phyloP scores from a whole-genome alignment of 2,888 invertebrate species.

The Agrotis clavis region DNA sequence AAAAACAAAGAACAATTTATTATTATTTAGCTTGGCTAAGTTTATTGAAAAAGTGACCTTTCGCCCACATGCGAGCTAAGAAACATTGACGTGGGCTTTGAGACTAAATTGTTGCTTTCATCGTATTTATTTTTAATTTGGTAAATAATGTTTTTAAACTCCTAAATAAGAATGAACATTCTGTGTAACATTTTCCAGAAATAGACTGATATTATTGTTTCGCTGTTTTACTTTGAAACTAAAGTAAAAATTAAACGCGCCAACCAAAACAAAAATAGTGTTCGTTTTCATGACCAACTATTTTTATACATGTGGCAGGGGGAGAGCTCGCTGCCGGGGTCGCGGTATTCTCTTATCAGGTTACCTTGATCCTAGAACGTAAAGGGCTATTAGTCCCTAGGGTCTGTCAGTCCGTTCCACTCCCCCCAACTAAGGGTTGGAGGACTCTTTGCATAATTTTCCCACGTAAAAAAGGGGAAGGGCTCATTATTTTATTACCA shows the following conservation, averaged over 20 bases:
- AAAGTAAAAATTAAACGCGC: not conserved
- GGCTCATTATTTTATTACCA: too few relatives aligned
- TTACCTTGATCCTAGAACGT: too few relatives aligned
- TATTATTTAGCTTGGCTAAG: not conserved
- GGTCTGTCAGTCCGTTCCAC: too few relatives aligned
- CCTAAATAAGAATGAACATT: not conserved
- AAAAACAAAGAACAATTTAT: not conserved
- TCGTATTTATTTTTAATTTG: slow-evolving; percentile 16
- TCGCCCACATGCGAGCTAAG: slow-evolving; percentile 16
- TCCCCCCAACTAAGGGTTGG: too few relatives aligned
- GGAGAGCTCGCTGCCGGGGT: too few relatives aligned
- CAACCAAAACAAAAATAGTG: not conserved
- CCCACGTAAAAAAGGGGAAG: too few relatives aligned
- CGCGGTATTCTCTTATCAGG: too few relatives aligned
- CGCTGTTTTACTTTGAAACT: not conserved
- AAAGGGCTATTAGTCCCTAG: too few relatives aligned
- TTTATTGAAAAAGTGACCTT: slow-evolving; percentile 8
- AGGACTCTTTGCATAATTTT: too few relatives aligned
- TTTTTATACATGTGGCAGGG: too few relatives aligned
- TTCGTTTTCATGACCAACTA: not conserved
- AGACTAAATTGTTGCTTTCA: slow-evolving; percentile 8
- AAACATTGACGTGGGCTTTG: not conserved
- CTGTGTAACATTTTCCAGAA: not conserved
- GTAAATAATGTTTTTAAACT: slow-evolving; percentile 3
- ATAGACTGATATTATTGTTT: not conserved